A percentile compares a stretch with the other conserved stretches of the same genome.
These are phyloP conservation scores for Globia sparganii DNA, from an alignment of 2,888 invertebrate species.

Conservation along the genomic window DNA sequence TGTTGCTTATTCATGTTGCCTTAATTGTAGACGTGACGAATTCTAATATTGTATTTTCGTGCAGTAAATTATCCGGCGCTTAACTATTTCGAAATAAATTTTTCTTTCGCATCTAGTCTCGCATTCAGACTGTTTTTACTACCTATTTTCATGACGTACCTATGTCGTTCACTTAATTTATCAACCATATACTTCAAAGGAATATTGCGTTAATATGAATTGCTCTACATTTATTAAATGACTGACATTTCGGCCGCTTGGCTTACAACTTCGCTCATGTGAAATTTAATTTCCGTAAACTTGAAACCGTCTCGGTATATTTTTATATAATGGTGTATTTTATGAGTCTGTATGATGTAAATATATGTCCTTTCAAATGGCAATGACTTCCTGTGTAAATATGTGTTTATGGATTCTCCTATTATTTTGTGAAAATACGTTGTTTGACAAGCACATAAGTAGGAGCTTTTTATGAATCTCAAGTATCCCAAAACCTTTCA, in stretches of 20 bases:
- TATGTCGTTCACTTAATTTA: slow-evolving; percentile 53
- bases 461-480: neutral
- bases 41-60: slow-evolving; percentile 34
- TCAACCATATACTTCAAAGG: slow-evolving; percentile 54
- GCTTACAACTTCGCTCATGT: slow-evolving; percentile 46
- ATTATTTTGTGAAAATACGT: slow-evolving; percentile 36
- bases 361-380: slow-evolving; percentile 53
- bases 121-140: slow-evolving; percentile 39
- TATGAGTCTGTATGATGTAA: slow-evolving; percentile 49
- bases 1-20: slow-evolving; percentile 46
- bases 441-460: slow-evolving; percentile 18
- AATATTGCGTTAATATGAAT: slow-evolving; percentile 51
- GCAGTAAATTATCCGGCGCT: slow-evolving; percentile 24
- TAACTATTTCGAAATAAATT: slow-evolving; percentile 35
- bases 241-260: slow-evolving; percentile 48
- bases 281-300: slow-evolving; percentile 59
- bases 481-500: slow-evolving; percentile 25
- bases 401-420: slow-evolving; percentile 16
- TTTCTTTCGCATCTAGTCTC: slow-evolving; percentile 32
- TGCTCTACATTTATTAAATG: slow-evolving; percentile 58
- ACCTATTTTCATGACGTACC: slow-evolving; percentile 43
- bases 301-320: slow-evolving; percentile 38
- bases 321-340: slow-evolving; percentile 49
- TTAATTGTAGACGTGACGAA: slow-evolving; percentile 38
- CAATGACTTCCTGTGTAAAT: slow-evolving; percentile 52